Base-by-base conservation (phyloP, 1,140 invertebrate species). In the Scaptodrosophila lebanonensis region DNA sequence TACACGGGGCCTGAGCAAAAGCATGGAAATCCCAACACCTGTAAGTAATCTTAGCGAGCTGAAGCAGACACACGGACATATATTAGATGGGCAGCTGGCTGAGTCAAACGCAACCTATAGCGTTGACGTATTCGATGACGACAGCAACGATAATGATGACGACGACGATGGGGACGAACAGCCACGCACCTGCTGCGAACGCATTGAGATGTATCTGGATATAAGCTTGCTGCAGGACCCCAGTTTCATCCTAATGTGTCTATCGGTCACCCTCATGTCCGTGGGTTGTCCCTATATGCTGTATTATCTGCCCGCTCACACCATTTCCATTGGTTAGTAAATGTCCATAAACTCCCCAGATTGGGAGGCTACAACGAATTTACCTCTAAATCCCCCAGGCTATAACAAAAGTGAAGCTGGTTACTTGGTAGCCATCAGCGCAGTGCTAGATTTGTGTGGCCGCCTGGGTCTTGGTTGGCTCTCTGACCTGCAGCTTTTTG, bases 201-300 rank as follows among this genome's bases (percentile, higher is more conserved):
- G 85, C 18, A 85, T 84, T 5, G 73, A 90, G 88, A 69, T 83
- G 57, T 93, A 93, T 67, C 85, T 93, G 29, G 92, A 93, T 67
- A 87, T 93, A 1, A 90, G 90, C 0, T 86, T 93, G 2, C 85
- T 93, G 11, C 90, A 91, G 63, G 91, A 92, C 32, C 89, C 90
- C 39, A 89, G 90, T n/a, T 94, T 94, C 63, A 90, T 93, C 22
- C 87, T 93, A 54, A 90, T 94, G 86, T 92, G 92, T 50, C 87
- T 91, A 1, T 93, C 92, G 3, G 93, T 93, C 6, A 92, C 90
- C 3, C 87, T 93, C 1, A 93, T 93, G 91, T 93, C 92, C 0
- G 91, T 92, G 2, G 93, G 92, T 3, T 93, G 92, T 13, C 93
- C 93, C 0, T 93, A 93, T 67, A 91, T 93, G 84, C 77, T 94